Evolutionary conservation across 1,140 invertebrate genomes (phyloP).

Genomic region (Adelges cooleyi): DNA sequence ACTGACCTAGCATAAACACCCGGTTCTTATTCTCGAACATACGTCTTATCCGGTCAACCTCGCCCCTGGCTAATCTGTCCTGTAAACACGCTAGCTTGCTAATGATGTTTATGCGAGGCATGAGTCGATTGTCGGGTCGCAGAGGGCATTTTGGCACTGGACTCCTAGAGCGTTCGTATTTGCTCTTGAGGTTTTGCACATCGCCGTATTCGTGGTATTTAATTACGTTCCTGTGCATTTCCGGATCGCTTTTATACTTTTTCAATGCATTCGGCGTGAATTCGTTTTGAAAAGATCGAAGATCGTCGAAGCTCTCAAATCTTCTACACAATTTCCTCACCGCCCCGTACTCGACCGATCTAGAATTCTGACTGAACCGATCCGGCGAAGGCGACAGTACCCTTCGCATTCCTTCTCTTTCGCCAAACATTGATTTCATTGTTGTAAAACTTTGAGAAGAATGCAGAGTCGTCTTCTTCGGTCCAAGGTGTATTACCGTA

Average conservation of each 20-base stretch:
- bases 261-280: conserved; percentile 38
- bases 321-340: conserved; percentile 58
- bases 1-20: conserved; percentile 48
- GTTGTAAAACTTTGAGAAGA: conserved; percentile 52
- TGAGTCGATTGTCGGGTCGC: conserved; percentile 55
- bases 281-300: conserved; percentile 11
- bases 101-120: conserved; percentile 79
- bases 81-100: conserved; percentile 63
- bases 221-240: conserved; percentile 44
- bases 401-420: conserved; percentile 40
- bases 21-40: conserved; percentile 48
- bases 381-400: conserved; percentile 29
- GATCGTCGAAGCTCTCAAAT: conserved; percentile 54
- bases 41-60: conserved; percentile 53
- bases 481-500: conserved; percentile 36
- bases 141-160: conserved; percentile 52
- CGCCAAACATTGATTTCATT: conserved; percentile 65
- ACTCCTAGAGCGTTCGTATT: conserved; percentile 41
- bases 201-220: conserved; percentile 47
- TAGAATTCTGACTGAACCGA: conserved; percentile 39
- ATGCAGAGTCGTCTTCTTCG: conserved; percentile 27
- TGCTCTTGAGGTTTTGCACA: conserved; percentile 47
- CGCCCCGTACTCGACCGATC: conserved; percentile 57
- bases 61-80: conserved; percentile 38
- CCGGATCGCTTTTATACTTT: conserved; percentile 61